Conservation (phyloP, 1,140 invertebrate genomes). For the Leptinotarsa undecemlineata region DNA sequence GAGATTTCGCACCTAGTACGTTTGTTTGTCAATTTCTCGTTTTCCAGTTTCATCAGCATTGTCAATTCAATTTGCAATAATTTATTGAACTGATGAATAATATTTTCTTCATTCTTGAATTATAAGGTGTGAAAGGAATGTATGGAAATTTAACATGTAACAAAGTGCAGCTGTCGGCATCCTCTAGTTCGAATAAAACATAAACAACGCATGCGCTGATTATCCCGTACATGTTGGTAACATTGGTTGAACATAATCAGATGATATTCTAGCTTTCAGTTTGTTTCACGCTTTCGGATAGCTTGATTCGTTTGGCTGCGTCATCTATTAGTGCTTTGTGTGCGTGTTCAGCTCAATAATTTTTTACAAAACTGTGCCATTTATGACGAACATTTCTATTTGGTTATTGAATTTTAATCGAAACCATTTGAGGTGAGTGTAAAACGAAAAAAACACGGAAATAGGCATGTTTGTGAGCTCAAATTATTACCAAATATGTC, state of each 20-base stretch:
- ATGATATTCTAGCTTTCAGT: slow-evolving; percentile 35
- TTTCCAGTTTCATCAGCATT: no score
- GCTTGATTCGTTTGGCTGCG: slow-evolving; percentile 20
- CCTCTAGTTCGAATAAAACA: no score
- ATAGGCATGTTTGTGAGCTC: neutral
- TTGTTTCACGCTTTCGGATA: slow-evolving; percentile 30
- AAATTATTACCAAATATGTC: slow-evolving; percentile 34
- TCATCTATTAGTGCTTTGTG: slow-evolving; percentile 31
- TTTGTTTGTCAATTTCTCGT: no score
- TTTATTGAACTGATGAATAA: no score
- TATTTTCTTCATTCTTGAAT: no score
- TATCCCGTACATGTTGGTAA: neutral
- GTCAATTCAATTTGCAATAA: no score
- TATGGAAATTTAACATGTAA: no score
- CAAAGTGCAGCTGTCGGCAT: no score
- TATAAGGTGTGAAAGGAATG: no score
- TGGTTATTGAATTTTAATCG: slow-evolving; percentile 16
- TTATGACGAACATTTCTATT: slow-evolving; percentile 28
- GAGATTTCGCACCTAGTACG: no score
- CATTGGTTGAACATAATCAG: slow-evolving; percentile 16
- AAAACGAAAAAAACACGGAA: neutral
- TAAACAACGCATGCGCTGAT: neutral
- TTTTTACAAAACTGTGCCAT: slow-evolving; percentile 25
- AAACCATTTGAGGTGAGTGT: slow-evolving; percentile 30
- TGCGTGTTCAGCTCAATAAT: slow-evolving; percentile 29